A percentile compares a stretch with the other conserved stretches of the same genome.
Evolutionary conservation across 1,140 invertebrate genomes (phyloP).

Genomic region (Araneus ventricosus): DNA sequence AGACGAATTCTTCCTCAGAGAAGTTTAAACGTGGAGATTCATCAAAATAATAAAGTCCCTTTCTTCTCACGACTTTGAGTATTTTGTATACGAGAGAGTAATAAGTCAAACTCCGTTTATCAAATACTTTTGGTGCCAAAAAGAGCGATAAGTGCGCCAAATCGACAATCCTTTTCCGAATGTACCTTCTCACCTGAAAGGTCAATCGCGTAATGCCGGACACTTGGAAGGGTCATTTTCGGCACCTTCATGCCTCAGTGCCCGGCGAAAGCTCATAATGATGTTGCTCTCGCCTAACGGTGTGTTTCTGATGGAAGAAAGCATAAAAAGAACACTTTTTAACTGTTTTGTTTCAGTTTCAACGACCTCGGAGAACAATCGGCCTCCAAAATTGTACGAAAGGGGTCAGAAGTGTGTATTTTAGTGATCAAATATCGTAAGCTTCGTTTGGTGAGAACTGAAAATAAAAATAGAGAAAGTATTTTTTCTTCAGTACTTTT

Average conservation of each 20-base stretch:
- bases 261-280: background rate
- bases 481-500: too few species aligned
- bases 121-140: background rate
- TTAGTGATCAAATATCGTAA: background rate
- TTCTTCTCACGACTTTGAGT: too few species aligned
- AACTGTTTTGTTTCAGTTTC: background rate
- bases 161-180: background rate
- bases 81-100: too few species aligned
- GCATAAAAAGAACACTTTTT: background rate
- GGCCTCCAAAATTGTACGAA: background rate
- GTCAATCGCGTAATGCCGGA: background rate
- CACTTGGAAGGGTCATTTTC: constrained; percentile 1
- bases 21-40: too few species aligned
- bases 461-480: constrained; percentile 5
- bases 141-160: background rate
- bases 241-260: background rate
- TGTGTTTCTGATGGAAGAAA: background rate
- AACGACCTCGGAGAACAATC: background rate
- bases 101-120: too few species aligned
- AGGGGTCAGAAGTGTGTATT: background rate
- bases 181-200: background rate
- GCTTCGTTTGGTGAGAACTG: background rate
- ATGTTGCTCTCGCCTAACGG: background rate
- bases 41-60: too few species aligned
- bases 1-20: too few species aligned